Evolutionary conservation across 2,113 vertebrate genomes (phyloP).

Genomic region (Scolopax mira): DNA sequence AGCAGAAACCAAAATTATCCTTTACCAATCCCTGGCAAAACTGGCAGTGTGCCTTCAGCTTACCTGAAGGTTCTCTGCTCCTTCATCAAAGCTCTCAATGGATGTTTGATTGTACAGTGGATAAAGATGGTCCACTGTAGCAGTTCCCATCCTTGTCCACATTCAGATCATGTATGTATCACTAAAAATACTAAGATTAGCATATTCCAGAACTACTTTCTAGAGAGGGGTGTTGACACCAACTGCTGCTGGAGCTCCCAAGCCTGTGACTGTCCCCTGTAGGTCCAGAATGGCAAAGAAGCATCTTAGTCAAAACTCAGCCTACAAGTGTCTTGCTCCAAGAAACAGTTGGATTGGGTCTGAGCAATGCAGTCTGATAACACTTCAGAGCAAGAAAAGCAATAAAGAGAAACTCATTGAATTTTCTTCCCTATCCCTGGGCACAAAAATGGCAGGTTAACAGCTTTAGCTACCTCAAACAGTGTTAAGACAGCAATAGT

Average conservation of each 20-base stretch:
- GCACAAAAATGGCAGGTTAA: neutral
- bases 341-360: neutral
- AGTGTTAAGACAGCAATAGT: neutral
- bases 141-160: neutral
- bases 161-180: accelerated
- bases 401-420: neutral
- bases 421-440: neutral
- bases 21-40: neutral
- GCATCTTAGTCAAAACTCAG: neutral
- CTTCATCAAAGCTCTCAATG: neutral
- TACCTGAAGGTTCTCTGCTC: neutral
- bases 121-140: neutral
- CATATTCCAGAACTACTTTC: neutral
- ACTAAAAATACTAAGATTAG: neutral
- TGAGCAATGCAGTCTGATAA: neutral
- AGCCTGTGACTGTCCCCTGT: neutral
- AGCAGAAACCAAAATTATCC: neutral
- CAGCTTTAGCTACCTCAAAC: neutral
- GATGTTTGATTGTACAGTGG: neutral
- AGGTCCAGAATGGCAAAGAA: neutral
- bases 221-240: too few species aligned
- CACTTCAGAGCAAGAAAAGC: neutral
- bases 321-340: neutral
- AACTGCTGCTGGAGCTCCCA: neutral
- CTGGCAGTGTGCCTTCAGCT: neutral